phyloP scores from a whole-genome alignment of 2,797 vertebrate genomes.

The Channa striata region DNA sequence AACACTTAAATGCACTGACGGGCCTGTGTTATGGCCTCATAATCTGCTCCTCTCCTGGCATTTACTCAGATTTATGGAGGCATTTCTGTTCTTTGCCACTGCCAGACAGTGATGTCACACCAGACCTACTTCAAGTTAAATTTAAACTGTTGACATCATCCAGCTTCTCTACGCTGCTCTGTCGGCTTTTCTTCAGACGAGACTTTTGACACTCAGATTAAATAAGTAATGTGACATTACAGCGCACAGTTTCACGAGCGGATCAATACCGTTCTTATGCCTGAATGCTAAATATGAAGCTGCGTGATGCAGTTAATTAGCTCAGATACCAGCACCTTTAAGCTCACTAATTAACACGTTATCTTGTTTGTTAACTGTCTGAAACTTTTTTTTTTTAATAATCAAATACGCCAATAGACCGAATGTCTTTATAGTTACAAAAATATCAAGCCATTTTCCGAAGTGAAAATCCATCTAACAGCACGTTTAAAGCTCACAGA shows the following conservation, averaged over 20 bases:
- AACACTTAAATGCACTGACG: slow-evolving; percentile 82
- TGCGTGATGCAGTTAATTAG: not conserved
- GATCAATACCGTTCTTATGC: not conserved
- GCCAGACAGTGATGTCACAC: slow-evolving; percentile 73
- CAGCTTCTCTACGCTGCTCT: slow-evolving; percentile 31
- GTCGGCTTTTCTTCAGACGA: slow-evolving; percentile 32
- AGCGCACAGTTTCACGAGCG: not conserved
- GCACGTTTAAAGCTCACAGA: not conserved
- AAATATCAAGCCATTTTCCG: no score
- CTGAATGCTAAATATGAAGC: not conserved
- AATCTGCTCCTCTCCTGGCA: slow-evolving; percentile 69
- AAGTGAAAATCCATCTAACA: not conserved
- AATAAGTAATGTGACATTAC: slow-evolving; percentile 18
- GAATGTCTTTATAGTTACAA: no score
- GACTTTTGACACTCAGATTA: slow-evolving; percentile 5
- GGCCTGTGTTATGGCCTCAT: slow-evolving; percentile 72
- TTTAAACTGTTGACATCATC: slow-evolving; percentile 43
- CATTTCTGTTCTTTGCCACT: slow-evolving; percentile 52
- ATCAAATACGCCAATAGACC: not conserved
- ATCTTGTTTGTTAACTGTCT: not conserved
- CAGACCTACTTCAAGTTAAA: slow-evolving; percentile 55
- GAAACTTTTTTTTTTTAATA: not conserved
- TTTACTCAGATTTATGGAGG: slow-evolving; percentile 70
- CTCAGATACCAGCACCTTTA: not conserved
- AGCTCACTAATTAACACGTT: not conserved